Evolutionary conservation across 2,113 vertebrate species (phyloP).

Genomic region (Percina caprodes): DNA sequence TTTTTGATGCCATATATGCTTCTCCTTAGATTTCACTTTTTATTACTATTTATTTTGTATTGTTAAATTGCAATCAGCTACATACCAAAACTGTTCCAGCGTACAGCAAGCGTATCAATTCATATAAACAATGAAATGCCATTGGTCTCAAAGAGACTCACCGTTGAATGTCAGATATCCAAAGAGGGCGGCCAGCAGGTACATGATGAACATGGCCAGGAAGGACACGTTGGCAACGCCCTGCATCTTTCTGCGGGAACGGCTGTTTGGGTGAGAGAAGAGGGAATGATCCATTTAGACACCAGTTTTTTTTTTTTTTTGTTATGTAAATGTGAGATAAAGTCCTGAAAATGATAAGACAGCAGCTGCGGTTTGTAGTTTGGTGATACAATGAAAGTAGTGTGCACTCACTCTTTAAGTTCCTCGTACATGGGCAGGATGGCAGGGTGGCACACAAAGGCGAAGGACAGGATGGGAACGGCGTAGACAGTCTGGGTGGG

Average conservation of each 20-base stretch:
- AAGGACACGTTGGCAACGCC: constrained; percentile 96
- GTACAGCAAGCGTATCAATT: neutral
- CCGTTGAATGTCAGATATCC: constrained; percentile 97
- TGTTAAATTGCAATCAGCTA: neutral
- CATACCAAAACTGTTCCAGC: neutral
- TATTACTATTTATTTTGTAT: neutral
- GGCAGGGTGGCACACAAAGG: constrained; percentile 97
- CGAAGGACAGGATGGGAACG: constrained; percentile 95
- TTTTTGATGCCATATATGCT: neutral
- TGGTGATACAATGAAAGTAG: neutral
- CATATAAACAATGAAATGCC: neutral
- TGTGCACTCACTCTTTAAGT: constrained; percentile 90
- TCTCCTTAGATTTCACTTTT: neutral
- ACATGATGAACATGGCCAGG: constrained; percentile 97
- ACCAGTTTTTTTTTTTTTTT: neutral
- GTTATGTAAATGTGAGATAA: neutral
- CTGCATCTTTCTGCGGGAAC: constrained; percentile 95
- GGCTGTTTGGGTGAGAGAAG: constrained; percentile 77
- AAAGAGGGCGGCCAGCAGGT: constrained; percentile 95
- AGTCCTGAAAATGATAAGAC: neutral
- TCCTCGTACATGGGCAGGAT: constrained; percentile 98
- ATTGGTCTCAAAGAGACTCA: constrained; percentile 72
- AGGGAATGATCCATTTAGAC: neutral
- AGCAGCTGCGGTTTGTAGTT: constrained; percentile 4
- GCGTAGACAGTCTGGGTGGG: constrained; percentile 93